phyloP scores from a whole-genome alignment of 2,888 invertebrate species.

The Amorpha juglandis region DNA sequence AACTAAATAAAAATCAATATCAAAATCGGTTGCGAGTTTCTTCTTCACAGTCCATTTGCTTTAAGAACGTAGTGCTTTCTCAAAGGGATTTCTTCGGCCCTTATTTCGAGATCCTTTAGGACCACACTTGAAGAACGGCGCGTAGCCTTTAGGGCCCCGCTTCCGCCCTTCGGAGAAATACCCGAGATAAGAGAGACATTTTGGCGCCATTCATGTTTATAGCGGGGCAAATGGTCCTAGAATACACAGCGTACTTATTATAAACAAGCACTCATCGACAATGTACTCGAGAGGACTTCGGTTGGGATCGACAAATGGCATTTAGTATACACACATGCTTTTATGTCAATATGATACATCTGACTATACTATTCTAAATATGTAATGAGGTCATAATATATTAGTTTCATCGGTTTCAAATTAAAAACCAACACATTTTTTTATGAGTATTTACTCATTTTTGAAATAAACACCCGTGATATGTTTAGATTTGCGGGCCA shows the following conservation, averaged over 20 bases:
- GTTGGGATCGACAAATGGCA: conserved; percentile 3
- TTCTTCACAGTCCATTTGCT: conserved; percentile 82
- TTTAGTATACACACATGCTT: neutral
- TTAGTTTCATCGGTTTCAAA: no score
- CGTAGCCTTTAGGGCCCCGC: conserved; percentile 72
- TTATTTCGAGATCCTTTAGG: conserved; percentile 82
- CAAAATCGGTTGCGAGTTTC: conserved; percentile 74
- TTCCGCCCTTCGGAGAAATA: conserved; percentile 81
- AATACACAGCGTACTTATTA: conserved; percentile 81
- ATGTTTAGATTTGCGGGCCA: no score
- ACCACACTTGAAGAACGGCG: conserved; percentile 77
- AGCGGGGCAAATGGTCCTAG: conserved; percentile 80
- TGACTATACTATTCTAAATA: no score
- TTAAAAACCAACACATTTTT: no score
- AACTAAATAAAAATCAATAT: conserved; percentile 81
- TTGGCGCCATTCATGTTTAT: conserved; percentile 84
- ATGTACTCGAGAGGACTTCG: conserved; percentile 51
- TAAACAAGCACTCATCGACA: conserved; percentile 73
- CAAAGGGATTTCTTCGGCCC: conserved; percentile 73
- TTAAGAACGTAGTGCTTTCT: conserved; percentile 75
- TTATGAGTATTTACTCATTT: no score
- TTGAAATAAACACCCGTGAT: no score
- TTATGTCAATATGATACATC: neutral
- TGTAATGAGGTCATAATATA: no score
- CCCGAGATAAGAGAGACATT: conserved; percentile 84